Evolutionary conservation across 2,113 vertebrate genomes (phyloP).

Genomic region (Heterotilapia buettikoferi): DNA sequence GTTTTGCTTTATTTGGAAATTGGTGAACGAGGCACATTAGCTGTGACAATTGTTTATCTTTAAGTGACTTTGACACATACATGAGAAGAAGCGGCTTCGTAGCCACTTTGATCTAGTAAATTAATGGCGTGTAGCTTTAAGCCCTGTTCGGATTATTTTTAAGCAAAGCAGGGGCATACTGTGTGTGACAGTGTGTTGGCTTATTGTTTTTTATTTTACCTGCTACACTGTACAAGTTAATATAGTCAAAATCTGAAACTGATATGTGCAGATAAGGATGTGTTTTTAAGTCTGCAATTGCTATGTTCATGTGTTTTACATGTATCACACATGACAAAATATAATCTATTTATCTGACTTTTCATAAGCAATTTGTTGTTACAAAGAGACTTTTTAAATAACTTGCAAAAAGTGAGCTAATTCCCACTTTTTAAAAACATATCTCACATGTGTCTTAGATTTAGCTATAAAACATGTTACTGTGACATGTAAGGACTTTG

Average conservation of each 20-base stretch:
- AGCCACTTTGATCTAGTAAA: constrained; percentile 17
- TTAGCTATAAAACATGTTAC: not conserved
- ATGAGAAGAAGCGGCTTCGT: not conserved
- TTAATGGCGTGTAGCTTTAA: not conserved
- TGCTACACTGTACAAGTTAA: not conserved
- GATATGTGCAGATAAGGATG: not conserved
- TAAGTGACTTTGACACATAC: constrained; percentile 9
- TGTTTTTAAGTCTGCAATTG: not conserved
- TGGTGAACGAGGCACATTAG: constrained; percentile 20
- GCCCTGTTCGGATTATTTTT: not conserved
- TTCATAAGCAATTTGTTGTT: not conserved
- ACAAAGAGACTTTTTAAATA: not conserved
- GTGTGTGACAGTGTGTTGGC: not conserved
- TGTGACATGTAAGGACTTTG: not conserved
- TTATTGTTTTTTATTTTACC: not conserved
- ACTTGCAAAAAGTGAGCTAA: not conserved
- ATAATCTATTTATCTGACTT: not conserved
- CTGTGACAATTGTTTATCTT: constrained; percentile 26
- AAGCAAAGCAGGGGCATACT: not conserved
- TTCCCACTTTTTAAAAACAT: not conserved
- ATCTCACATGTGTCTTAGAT: not conserved
- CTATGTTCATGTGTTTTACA: not conserved
- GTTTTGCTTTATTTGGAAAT: constrained; percentile 28
- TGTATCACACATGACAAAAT: not conserved
- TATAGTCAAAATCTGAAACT: not conserved